Percentiles rank a stretch among this genome's conserved stretches.
These are phyloP conservation scores for Dolomedes plantarius DNA, from an alignment of 2,888 invertebrate species.

Conservation along the genomic window DNA sequence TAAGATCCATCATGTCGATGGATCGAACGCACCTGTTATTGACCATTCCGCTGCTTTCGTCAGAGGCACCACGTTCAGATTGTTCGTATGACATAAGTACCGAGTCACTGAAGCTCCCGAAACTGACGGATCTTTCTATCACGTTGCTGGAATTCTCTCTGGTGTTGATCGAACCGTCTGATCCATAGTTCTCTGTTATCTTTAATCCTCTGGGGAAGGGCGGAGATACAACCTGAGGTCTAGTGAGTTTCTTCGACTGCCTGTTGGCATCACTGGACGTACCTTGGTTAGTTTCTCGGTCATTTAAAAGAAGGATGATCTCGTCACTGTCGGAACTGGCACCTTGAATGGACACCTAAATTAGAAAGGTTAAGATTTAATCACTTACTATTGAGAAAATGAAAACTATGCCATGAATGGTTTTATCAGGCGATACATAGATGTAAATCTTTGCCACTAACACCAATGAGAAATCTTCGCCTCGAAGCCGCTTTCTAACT, in stretches of 20 bases:
- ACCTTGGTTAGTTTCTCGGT: conserved; percentile 37
- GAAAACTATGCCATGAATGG: no score
- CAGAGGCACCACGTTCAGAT: conserved; percentile 51
- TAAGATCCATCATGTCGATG: conserved; percentile 69
- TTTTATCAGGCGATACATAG: no score
- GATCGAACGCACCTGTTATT: conserved; percentile 58
- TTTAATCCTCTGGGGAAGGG: conserved; percentile 48
- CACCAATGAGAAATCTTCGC: no score
- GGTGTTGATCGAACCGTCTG: conserved; percentile 53
- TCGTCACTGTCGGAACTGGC: conserved; percentile 68
- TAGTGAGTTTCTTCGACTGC: conserved; percentile 14
- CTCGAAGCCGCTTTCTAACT: no score
- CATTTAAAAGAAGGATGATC: conserved; percentile 56
- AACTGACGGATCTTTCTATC: conserved; percentile 55
- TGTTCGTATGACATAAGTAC: conserved; percentile 68
- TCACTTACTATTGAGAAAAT: not conserved
- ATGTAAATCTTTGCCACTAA: no score
- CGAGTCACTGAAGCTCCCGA: conserved; percentile 68
- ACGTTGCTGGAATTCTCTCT: conserved; percentile 46
- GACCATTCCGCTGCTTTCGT: conserved; percentile 59
- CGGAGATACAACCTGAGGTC: conserved; percentile 36
- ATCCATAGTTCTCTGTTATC: conserved; percentile 56
- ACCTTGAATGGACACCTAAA: conserved; percentile 60
- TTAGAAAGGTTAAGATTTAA: not conserved
- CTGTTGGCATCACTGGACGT: conserved; percentile 25